Conservation (phyloP, 2,113 vertebrate genomes). For the Dendropsophus ebraccatus region DNA sequence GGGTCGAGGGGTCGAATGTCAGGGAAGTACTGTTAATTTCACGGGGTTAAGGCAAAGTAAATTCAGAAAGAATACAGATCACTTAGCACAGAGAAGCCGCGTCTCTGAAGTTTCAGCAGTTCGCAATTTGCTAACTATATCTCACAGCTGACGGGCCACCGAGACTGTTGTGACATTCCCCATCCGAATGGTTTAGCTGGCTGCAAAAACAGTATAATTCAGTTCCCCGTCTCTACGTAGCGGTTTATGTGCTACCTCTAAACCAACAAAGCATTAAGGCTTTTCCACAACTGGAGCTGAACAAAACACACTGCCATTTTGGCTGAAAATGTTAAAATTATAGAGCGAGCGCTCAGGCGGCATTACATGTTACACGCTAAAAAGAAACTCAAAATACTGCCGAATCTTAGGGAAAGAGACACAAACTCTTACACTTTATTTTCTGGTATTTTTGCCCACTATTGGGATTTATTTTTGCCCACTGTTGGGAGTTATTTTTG, state of each 20-base stretch:
- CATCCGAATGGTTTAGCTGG: conserved; percentile 81
- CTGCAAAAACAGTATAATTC: conserved; percentile 70
- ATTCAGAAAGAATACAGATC: conserved; percentile 99
- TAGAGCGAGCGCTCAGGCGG: conserved; percentile 69
- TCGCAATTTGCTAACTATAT: conserved; percentile 97
- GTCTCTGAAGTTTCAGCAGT: conserved; percentile 82
- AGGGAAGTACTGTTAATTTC: conserved; percentile 99
- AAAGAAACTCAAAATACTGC: conserved; percentile 61
- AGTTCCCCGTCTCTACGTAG: conserved; percentile 63
- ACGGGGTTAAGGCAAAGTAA: conserved; percentile 99
- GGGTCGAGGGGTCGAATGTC: conserved; percentile 90
- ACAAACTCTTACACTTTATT: background rate
- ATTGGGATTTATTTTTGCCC: too few relatives aligned
- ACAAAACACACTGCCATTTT: conserved; percentile 76
- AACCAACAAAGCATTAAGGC: conserved; percentile 69
- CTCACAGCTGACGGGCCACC: conserved; percentile 89
- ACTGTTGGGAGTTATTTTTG: too few relatives aligned
- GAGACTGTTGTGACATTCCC: conserved; percentile 83
- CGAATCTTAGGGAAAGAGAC: too few relatives aligned
- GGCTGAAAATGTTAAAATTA: conserved; percentile 72
- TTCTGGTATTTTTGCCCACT: too few relatives aligned
- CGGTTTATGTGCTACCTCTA: conserved; percentile 64
- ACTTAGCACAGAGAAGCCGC: conserved; percentile 95
- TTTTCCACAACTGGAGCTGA: conserved; percentile 76
- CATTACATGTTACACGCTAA: conserved; percentile 78